These are phyloP conservation scores for Chelon labrosus DNA, from an alignment of 2,797 vertebrate genomes.

Conservation along the genomic window DNA sequence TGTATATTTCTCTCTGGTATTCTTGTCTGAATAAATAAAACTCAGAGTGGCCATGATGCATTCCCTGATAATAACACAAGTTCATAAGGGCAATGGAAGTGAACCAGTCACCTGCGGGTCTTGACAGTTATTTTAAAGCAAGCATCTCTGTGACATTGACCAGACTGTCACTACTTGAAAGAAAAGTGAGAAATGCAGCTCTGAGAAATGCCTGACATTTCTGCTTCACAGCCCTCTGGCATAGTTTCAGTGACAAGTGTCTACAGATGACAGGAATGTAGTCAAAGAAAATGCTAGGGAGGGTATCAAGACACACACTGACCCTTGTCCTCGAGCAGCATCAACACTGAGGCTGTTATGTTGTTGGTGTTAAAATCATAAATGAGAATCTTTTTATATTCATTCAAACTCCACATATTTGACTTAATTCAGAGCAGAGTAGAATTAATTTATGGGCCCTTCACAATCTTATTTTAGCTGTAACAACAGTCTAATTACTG, in stretches of 20 bases:
- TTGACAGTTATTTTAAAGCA: slow-evolving; percentile 5
- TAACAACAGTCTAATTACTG: not conserved
- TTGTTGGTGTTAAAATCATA: not conserved
- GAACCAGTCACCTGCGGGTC: not conserved
- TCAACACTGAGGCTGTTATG: slow-evolving; percentile 1
- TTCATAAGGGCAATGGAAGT: slow-evolving; percentile 7
- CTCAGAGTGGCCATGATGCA: slow-evolving; percentile 1
- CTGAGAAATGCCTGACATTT: slow-evolving; percentile 58
- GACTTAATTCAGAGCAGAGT: not conserved
- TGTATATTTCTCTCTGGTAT: slow-evolving; percentile 8
- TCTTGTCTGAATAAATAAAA: slow-evolving; percentile 20
- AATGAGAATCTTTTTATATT: not conserved
- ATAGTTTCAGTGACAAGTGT: slow-evolving; percentile 43
- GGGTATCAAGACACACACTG: slow-evolving; percentile 16
- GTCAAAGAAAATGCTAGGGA: slow-evolving; percentile 36
- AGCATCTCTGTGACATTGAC: slow-evolving; percentile 31
- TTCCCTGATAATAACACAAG: slow-evolving; percentile 16
- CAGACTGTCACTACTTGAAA: slow-evolving; percentile 37
- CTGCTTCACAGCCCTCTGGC: slow-evolving; percentile 31
- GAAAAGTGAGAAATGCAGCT: slow-evolving; percentile 39
- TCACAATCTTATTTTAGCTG: not conserved
- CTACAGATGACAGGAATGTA: slow-evolving; percentile 66
- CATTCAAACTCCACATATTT: not conserved
- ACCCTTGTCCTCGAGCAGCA: not conserved
- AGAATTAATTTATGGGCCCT: not conserved